Conservation (phyloP, 2,797 vertebrate species). For the Enteromius radiatus region DNA sequence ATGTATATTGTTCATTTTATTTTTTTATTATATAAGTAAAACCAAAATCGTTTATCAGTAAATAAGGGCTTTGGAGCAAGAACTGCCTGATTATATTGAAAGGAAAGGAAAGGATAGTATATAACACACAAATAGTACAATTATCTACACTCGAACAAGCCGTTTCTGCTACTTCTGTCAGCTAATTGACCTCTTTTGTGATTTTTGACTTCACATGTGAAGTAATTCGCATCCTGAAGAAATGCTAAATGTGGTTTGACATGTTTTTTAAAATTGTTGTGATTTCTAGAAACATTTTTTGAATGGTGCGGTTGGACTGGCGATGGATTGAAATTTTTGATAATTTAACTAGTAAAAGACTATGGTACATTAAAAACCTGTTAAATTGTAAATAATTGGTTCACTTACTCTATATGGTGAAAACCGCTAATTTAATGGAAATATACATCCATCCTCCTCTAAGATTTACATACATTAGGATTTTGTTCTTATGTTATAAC, state of each 20-base stretch:
- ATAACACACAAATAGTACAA: neutral
- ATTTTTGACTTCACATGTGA: no score
- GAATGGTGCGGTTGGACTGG: neutral
- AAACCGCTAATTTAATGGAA: no score
- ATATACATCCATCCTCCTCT: no score
- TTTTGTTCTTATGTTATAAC: no score
- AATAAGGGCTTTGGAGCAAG: neutral
- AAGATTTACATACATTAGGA: no score
- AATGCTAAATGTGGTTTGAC: neutral
- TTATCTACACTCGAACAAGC: neutral
- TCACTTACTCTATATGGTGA: neutral
- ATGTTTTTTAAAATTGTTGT: neutral
- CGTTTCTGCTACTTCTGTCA: neutral
- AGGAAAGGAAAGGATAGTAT: no score
- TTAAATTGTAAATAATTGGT: neutral
- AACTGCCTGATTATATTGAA: neutral
- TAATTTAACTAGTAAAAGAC: no score
- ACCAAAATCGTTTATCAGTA: neutral
- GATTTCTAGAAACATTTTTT: neutral
- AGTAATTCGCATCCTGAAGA: neutral
- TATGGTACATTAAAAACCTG: neutral
- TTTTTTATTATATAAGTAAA: neutral
- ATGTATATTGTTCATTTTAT: neutral
- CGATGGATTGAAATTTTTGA: neutral
- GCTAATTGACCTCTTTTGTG: neutral